Percentiles rank a stretch among this genome's conserved stretches.
These are phyloP conservation scores for Philhelius pedissequus DNA, from an alignment of 2,888 invertebrate species.

Conservation along the genomic window DNA sequence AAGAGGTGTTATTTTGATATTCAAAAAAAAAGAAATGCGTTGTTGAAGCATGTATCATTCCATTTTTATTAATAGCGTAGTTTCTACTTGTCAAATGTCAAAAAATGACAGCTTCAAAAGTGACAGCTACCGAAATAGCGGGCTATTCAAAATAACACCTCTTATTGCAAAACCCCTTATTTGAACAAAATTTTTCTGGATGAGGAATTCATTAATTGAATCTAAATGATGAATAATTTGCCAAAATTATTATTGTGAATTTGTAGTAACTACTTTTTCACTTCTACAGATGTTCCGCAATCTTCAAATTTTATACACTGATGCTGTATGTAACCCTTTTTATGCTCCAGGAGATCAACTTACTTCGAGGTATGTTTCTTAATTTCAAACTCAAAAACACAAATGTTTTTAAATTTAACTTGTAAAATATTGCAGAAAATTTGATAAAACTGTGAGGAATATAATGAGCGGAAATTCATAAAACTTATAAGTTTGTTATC, in stretches of 20 bases:
- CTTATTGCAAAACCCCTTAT: too few relatives aligned
- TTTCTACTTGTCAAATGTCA: too few relatives aligned
- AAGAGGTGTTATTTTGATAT: too few relatives aligned
- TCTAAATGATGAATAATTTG: neutral
- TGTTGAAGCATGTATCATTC: too few relatives aligned
- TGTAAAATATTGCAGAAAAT: constrained; percentile 81
- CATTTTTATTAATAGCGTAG: too few relatives aligned
- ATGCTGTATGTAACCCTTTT: constrained; percentile 97
- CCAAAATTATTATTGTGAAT: neutral
- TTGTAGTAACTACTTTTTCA: neutral
- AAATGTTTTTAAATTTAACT: neutral
- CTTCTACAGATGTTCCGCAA: constrained; percentile 88
- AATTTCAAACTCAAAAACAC: neutral
- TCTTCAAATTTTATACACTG: constrained; percentile 94
- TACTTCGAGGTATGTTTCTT: constrained; percentile 85
- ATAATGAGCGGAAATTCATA: constrained; percentile 79
- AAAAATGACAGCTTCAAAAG: too few relatives aligned
- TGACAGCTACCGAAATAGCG: too few relatives aligned
- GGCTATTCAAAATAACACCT: too few relatives aligned
- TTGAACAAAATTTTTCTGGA: too few relatives aligned
- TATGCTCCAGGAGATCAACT: constrained; percentile 95
- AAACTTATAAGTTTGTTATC: neutral
- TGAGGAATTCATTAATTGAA: too few relatives aligned
- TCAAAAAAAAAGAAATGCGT: too few relatives aligned
- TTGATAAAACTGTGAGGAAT: constrained; percentile 84